phyloP scores from a whole-genome alignment of 2,888 invertebrate species.

The Mythimna albipuncta region DNA sequence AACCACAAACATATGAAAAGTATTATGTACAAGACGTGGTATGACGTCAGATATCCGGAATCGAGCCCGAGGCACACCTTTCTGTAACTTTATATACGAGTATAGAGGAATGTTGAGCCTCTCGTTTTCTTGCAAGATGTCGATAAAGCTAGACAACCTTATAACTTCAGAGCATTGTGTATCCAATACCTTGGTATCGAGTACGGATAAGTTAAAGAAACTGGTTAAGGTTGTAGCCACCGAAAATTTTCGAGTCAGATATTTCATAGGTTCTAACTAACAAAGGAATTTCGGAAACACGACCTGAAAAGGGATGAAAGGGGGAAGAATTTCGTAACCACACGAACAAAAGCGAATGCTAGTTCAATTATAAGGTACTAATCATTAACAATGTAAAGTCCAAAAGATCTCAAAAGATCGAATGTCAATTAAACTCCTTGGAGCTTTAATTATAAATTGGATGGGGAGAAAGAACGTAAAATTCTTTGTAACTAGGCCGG shows the following conservation, averaged over 20 bases:
- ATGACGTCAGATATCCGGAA: constrained; percentile 47
- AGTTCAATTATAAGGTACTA: constrained; percentile 23
- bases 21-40: constrained; percentile 21
- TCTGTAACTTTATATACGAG: constrained; percentile 26
- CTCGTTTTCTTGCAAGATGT: constrained; percentile 17
- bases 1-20: constrained; percentile 41
- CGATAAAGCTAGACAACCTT: constrained; percentile 10
- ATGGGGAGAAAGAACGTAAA: constrained; percentile 43
- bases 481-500: constrained; percentile 45
- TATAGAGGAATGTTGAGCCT: constrained; percentile 7
- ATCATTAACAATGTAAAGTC: constrained; percentile 40
- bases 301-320: neutral
- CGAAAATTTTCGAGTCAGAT: neutral
- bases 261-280: constrained; percentile 17
- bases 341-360: constrained; percentile 5
- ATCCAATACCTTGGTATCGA: neutral
- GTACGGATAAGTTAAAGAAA: neutral
- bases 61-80: constrained; percentile 29
- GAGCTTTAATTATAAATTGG: constrained; percentile 61
- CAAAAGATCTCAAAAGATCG: constrained; percentile 43
- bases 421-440: constrained; percentile 60
- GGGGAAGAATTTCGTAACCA: neutral
- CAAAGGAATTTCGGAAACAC: neutral
- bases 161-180: constrained; percentile 1
- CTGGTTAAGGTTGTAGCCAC: neutral